Percentiles rank a stretch among this genome's conserved stretches.
Evolutionary conservation across 2,888 invertebrate species (phyloP).

Genomic region (Heterodera filipjevi): DNA sequence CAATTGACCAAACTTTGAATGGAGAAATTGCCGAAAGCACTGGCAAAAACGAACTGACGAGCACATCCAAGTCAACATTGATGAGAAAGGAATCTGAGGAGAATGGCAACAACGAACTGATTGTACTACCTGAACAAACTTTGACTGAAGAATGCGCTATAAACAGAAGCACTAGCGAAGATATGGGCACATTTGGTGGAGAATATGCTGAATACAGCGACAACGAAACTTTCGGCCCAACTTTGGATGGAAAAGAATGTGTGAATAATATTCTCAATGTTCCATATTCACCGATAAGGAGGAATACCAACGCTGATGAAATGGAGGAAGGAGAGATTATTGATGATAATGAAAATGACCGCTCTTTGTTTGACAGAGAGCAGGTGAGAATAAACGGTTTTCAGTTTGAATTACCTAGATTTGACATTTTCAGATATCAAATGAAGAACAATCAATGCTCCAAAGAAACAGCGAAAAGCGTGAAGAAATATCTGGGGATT

Average conservation of each 20-base stretch:
- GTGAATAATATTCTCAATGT: neutral
- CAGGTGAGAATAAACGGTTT: neutral
- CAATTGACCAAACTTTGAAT: neutral
- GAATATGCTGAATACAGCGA: too few relatives aligned
- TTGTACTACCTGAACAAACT: too few relatives aligned
- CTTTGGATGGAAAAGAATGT: neutral
- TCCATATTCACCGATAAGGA: neutral
- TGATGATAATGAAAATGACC: neutral
- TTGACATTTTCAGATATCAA: neutral
- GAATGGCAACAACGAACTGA: neutral
- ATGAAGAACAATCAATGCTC: neutral
- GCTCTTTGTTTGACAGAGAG: neutral
- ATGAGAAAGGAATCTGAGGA: neutral
- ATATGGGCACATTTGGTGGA: too few relatives aligned
- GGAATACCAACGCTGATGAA: neutral
- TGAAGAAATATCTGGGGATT: neutral
- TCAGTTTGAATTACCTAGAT: neutral
- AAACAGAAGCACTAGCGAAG: too few relatives aligned
- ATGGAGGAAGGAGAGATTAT: neutral
- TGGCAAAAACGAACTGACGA: neutral
- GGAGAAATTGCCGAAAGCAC: neutral
- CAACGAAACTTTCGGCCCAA: neutral
- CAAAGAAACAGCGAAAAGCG: neutral
- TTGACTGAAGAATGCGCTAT: too few relatives aligned
- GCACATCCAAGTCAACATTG: neutral